These are phyloP conservation scores for Tenodera sinensis DNA, from an alignment of 2,888 invertebrate species.

Conservation along the genomic window DNA sequence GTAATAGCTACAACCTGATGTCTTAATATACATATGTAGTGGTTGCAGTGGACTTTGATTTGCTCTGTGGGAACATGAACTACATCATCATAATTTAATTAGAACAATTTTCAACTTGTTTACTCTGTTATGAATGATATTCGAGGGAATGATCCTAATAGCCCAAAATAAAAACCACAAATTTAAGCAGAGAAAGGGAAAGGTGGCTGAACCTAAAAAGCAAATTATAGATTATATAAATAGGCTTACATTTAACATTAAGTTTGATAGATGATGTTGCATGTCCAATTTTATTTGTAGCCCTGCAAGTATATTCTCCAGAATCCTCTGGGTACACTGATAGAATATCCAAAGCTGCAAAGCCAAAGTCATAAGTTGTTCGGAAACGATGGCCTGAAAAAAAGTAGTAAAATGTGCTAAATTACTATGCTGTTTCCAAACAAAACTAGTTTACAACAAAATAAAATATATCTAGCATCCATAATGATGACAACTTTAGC, in stretches of 20 bases:
- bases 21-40: too few relatives aligned
- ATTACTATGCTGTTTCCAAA: background rate
- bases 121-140: background rate
- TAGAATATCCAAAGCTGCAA: conserved; percentile 91
- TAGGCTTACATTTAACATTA: conserved; percentile 71
- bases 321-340: conserved; percentile 92
- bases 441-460: background rate
- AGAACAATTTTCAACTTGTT: too few relatives aligned
- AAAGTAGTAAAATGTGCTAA: background rate
- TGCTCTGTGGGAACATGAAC: too few relatives aligned
- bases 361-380: conserved; percentile 94
- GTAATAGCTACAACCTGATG: too few relatives aligned
- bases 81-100: too few relatives aligned
- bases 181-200: too few relatives aligned
- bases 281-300: conserved; percentile 80
- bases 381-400: conserved; percentile 75
- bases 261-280: conserved; percentile 77
- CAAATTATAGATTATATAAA: background rate
- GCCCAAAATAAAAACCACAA: background rate
- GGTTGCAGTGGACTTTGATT: too few relatives aligned
- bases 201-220: background rate
- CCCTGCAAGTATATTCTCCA: conserved; percentile 86
- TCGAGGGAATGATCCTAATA: background rate
- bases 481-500: too few relatives aligned
- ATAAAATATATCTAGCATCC: too few relatives aligned